Evolutionary conservation across 2,888 invertebrate genomes (phyloP).

Genomic region (Micoletzkya japonica): DNA sequence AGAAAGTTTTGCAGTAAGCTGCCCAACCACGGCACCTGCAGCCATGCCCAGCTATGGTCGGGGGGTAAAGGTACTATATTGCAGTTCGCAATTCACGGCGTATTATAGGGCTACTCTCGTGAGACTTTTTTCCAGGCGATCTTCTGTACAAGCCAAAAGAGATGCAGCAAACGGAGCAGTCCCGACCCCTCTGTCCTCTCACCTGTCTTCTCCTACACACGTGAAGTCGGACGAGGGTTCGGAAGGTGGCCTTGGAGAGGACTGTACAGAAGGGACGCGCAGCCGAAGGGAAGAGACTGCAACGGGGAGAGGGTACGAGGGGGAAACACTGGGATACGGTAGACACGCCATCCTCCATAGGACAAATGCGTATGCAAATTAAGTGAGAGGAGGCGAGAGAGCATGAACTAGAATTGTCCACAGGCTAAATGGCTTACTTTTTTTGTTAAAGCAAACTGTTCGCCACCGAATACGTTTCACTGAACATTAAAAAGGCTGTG

Average conservation of each 20-base stretch:
- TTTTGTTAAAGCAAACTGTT: background rate
- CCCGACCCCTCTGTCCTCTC: background rate
- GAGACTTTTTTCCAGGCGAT: no score
- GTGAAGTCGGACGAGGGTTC: slow-evolving; percentile 41
- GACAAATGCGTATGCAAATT: background rate
- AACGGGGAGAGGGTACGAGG: slow-evolving; percentile 15
- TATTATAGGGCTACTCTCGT: no score
- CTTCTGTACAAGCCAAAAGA: background rate
- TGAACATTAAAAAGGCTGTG: no score
- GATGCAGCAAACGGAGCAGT: background rate
- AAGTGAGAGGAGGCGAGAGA: background rate
- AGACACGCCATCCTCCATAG: background rate
- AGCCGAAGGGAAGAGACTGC: slow-evolving; percentile 55
- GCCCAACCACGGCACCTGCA: no score
- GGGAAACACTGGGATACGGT: background rate
- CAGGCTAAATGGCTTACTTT: background rate
- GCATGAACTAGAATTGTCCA: background rate
- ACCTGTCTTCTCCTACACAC: slow-evolving; percentile 46
- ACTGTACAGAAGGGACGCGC: slow-evolving; percentile 48
- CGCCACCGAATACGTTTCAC: background rate
- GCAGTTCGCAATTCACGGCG: no score
- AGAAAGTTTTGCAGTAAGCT: no score
- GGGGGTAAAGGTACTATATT: background rate
- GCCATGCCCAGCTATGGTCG: background rate
- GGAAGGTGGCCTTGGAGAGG: slow-evolving; percentile 46